Percentiles rank a stretch among this genome's conserved stretches.
phyloP scores from a whole-genome alignment of 2,888 invertebrate species.

The Panzeria rudis region DNA sequence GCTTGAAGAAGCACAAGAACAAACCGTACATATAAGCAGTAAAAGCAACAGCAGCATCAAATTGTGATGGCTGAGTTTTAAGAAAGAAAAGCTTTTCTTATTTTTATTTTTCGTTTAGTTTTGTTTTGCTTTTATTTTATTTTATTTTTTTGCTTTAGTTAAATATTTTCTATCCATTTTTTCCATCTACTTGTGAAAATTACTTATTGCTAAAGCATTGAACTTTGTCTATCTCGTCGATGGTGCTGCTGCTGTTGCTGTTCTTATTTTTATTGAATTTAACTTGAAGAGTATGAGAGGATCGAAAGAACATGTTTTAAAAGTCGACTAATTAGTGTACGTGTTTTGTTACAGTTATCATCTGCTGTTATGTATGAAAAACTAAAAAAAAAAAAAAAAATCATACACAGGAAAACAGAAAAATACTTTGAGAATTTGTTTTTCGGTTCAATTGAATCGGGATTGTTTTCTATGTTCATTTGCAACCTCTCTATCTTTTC shows the following conservation, averaged over 20 bases:
- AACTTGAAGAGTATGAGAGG: constrained; percentile 51
- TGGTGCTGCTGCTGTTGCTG: constrained; percentile 36
- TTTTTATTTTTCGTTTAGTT: constrained; percentile 29
- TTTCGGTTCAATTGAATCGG: constrained; percentile 59
- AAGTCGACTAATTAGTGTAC: constrained; percentile 75
- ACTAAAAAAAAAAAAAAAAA: constrained; percentile 12
- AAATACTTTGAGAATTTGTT: constrained; percentile 48
- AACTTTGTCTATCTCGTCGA: constrained; percentile 52
- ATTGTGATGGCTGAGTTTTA: constrained; percentile 54
- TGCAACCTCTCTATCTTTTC: constrained; percentile 57
- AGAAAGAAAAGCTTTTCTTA: constrained; percentile 50
- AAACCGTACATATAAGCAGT: too few species aligned
- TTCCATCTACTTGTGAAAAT: constrained; percentile 63
- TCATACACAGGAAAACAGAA: neutral
- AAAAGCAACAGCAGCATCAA: constrained; percentile 24
- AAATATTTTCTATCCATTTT: constrained; percentile 61
- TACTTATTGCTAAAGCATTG: constrained; percentile 67
- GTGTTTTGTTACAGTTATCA: constrained; percentile 73
- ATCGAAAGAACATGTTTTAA: constrained; percentile 72
- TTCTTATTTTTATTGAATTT: constrained; percentile 59
- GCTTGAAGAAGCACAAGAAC: constrained; percentile 33
- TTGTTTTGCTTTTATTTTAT: constrained; percentile 4
- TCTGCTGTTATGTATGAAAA: constrained; percentile 64
- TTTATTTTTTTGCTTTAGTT: constrained; percentile 34
- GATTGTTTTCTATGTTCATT: constrained; percentile 49